These are phyloP conservation scores for Acipenser oxyrinchus DNA, from an alignment of 2,797 vertebrate genomes.

Conservation along the genomic window DNA sequence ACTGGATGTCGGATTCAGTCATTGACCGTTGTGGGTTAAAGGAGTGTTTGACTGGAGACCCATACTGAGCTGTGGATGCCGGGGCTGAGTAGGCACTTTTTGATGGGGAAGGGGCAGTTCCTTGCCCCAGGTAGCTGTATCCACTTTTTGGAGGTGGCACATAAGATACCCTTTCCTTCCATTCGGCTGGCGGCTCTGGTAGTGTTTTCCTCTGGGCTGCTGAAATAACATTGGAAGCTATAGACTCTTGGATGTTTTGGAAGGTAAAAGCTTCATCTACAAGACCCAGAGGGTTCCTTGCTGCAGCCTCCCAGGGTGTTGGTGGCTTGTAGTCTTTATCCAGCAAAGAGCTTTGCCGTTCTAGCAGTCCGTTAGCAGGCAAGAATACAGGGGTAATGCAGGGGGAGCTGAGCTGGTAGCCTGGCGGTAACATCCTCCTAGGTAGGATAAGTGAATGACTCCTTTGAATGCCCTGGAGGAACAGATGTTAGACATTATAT, in stretches of 20 bases:
- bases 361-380: slow-evolving; percentile 35
- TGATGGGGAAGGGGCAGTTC: slow-evolving; percentile 34
- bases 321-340: slow-evolving; percentile 59
- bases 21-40: slow-evolving; percentile 60
- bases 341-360: slow-evolving; percentile 40
- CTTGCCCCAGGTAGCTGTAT: slow-evolving; percentile 27
- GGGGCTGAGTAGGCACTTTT: slow-evolving; percentile 44
- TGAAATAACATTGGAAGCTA: slow-evolving; percentile 68
- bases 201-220: slow-evolving; percentile 79
- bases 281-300: slow-evolving; percentile 76
- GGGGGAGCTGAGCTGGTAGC: slow-evolving; percentile 46
- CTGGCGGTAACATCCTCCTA: slow-evolving; percentile 49
- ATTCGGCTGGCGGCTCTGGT: slow-evolving; percentile 64
- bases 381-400: slow-evolving; percentile 49
- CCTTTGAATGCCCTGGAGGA: slow-evolving; percentile 51
- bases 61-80: slow-evolving; percentile 39
- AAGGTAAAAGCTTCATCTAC: slow-evolving; percentile 81
- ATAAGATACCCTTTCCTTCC: slow-evolving; percentile 65
- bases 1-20: slow-evolving; percentile 49
- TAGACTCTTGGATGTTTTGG: slow-evolving; percentile 70
- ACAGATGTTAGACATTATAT: slow-evolving; percentile 39
- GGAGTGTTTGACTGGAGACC: slow-evolving; percentile 54
- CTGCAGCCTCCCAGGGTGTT: slow-evolving; percentile 87
- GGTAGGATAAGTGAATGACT: slow-evolving; percentile 71
- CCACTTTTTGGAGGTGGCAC: slow-evolving; percentile 33